These are phyloP conservation scores for Volucella bombylans DNA, from an alignment of 2,888 invertebrate species.

Conservation along the genomic window DNA sequence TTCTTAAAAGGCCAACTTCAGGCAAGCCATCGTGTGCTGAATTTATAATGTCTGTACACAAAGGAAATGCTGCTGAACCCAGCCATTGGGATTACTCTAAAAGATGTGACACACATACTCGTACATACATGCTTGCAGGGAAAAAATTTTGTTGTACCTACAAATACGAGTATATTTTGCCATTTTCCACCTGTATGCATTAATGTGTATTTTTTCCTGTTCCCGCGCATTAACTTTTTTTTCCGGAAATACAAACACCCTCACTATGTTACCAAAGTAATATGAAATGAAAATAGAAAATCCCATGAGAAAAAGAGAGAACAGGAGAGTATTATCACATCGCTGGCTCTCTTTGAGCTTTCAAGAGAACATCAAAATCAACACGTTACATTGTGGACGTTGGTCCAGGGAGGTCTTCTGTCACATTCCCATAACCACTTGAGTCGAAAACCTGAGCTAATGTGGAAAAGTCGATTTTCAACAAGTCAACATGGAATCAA, in stretches of 20 bases:
- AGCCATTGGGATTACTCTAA: slow-evolving; percentile 27
- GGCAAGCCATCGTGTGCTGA: slow-evolving; percentile 33
- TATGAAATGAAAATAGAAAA: background rate
- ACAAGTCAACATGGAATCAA: slow-evolving; percentile 60
- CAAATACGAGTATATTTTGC: background rate
- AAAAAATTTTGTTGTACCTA: background rate
- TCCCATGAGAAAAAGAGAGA: slow-evolving; percentile 23
- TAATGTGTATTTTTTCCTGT: slow-evolving; percentile 5
- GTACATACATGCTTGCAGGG: background rate
- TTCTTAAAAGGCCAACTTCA: slow-evolving; percentile 18
- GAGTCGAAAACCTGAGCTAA: background rate
- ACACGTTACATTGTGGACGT: slow-evolving; percentile 59
- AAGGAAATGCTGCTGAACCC: slow-evolving; percentile 13
- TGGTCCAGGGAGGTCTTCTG: slow-evolving; percentile 39
- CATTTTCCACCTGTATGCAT: slow-evolving; percentile 69
- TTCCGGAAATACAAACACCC: slow-evolving; percentile 16
- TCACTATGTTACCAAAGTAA: slow-evolving; percentile 22
- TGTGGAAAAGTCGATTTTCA: slow-evolving; percentile 65
- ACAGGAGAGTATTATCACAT: slow-evolving; percentile 3
- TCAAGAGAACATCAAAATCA: slow-evolving; percentile 58
- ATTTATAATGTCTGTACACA: slow-evolving; percentile 34
- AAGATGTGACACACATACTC: slow-evolving; percentile 14
- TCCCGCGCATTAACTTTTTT: slow-evolving; percentile 27
- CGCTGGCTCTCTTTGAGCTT: slow-evolving; percentile 12
- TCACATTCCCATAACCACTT: slow-evolving; percentile 1